Conservation (phyloP, 35 echinoderm and acorn worm species). For the Chiridota heheva region DNA sequence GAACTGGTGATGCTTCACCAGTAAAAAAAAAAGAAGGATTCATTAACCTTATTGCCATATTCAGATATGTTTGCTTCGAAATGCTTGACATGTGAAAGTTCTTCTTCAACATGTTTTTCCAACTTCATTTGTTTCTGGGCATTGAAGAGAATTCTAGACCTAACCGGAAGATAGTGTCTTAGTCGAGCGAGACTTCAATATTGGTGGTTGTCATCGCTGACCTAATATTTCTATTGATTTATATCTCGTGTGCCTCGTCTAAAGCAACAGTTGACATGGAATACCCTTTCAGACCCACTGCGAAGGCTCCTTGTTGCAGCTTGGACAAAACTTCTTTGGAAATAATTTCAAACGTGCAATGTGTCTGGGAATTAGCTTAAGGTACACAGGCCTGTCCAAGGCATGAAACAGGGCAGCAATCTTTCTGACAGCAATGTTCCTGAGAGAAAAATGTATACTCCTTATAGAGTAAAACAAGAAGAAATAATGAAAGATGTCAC, state of each 20-base stretch:
- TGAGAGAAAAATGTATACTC: background rate
- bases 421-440: background rate
- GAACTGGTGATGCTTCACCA: background rate
- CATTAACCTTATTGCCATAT: background rate
- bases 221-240: constrained; percentile 26
- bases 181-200: background rate
- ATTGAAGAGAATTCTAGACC: background rate
- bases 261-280: background rate
- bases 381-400: constrained; percentile 7
- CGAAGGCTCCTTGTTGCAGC: constrained; percentile 13
- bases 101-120: background rate
- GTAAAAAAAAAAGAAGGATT: background rate
- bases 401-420: constrained; percentile 33
- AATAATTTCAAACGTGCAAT: background rate
- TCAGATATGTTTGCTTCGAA: background rate
- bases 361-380: constrained; percentile 3
- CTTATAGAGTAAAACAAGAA: background rate
- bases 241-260: constrained; percentile 39
- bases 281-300: background rate
- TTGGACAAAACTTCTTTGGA: background rate
- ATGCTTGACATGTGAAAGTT: background rate
- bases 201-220: background rate
- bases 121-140: background rate
- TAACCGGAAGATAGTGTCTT: constrained; percentile 27
- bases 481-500: constrained; percentile 20